Evolutionary conservation across 2,797 vertebrate species (phyloP).

Genomic region (Sebastes melanostomus): DNA sequence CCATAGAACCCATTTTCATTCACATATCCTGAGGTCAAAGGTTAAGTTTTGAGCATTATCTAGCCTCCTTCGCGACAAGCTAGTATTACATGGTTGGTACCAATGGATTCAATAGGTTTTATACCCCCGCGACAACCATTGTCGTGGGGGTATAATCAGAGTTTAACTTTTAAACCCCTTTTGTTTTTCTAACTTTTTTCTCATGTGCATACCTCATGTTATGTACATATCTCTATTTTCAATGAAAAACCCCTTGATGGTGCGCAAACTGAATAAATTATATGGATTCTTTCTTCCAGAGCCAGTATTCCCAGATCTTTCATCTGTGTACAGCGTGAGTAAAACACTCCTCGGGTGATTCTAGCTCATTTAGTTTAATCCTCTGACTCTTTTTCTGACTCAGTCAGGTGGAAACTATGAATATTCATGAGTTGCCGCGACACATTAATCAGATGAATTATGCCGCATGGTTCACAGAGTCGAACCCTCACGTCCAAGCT

Average conservation of each 20-base stretch:
- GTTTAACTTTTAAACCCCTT: background rate
- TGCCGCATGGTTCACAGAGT: slow-evolving; percentile 66
- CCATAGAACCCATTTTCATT: too few relatives aligned
- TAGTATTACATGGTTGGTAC: too few relatives aligned
- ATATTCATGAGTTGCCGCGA: slow-evolving; percentile 70
- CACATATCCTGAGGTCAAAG: too few relatives aligned
- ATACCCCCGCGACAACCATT: too few relatives aligned
- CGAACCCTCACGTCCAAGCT: slow-evolving; percentile 61
- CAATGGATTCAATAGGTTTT: too few relatives aligned
- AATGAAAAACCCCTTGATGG: background rate
- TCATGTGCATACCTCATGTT: background rate
- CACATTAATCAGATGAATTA: slow-evolving; percentile 75
- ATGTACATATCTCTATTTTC: background rate
- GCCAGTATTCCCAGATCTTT: background rate
- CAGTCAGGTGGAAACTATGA: slow-evolving; percentile 66
- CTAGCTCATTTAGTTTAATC: slow-evolving; percentile 29
- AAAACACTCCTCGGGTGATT: slow-evolving; percentile 35
- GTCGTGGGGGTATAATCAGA: fast-evolving
- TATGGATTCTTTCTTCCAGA: background rate
- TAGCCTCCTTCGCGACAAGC: too few relatives aligned
- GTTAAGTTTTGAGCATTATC: too few relatives aligned
- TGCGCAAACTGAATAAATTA: background rate
- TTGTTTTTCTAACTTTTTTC: background rate
- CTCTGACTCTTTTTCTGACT: slow-evolving; percentile 32
- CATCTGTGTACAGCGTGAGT: background rate